Evolutionary conservation across 2,113 vertebrate species (phyloP), one percentile per base, ranked within the genome.

Genomic region (Scolopax mira): DNA sequence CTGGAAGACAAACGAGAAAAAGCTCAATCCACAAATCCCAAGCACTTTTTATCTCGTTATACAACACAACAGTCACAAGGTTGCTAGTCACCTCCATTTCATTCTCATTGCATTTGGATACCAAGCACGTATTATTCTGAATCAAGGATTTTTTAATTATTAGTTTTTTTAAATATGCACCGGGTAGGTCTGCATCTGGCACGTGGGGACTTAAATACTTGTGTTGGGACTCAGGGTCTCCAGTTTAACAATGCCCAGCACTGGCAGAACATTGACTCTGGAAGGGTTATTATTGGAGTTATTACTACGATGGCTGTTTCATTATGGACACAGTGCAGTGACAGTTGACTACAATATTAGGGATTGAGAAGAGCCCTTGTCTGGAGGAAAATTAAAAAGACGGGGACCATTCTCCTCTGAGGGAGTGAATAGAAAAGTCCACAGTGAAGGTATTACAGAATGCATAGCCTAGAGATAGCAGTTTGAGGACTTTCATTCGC

Each of bases 1-100:
- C 93, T 84, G 77, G 71, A 96, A 97, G 90, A 86, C 57, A 96
- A 95, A 90, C 5, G 79, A 94, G 82, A 90, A 94, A 95, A 75
- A 89, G 49, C 71, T 95, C 94, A 92, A 41, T 74, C 83, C 70
- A 70, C 79, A 96, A 94, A 95, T 94, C 85, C 94, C 92, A 84
- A 71, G 72, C 55, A 67, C 65, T 92, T 96, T 94, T 94, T 86
- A 95, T 96, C 96, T 93, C 23, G 52, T 96, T 96, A 96, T 85
- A 92, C 94, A 96, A 96, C 94, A 93, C 64, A 89, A 54, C 54
- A 78, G 92, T 97, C 92, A 95, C 90, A 88, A 90, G 94, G 94
- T 78, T 4, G 4, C 79, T 49, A 28, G 75, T 57, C 82, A 24
- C 61, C 49, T 44, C 27, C 75, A 61, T 88, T 92, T 90, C 35